Conservation (phyloP, 2,888 invertebrate genomes). For the Ligdia adustata region DNA sequence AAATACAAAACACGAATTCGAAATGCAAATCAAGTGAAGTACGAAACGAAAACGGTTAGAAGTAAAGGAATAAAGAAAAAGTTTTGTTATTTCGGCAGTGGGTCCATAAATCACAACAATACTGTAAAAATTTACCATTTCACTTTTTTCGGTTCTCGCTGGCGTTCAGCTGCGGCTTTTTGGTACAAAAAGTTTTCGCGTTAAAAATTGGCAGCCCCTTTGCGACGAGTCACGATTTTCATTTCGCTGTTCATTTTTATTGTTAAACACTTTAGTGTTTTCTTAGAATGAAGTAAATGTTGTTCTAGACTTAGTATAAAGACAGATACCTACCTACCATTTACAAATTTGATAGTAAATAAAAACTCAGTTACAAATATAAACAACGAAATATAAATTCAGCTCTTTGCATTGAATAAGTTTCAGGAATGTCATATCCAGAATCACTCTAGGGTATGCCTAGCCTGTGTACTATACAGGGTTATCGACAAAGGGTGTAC, state of each 20-base stretch:
- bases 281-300: too few species aligned
- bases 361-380: too few species aligned
- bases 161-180: slow-evolving; percentile 29
- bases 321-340: too few species aligned
- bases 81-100: slow-evolving; percentile 43
- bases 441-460: too few species aligned
- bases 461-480: too few species aligned
- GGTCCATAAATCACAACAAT: slow-evolving; percentile 62
- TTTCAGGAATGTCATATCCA: too few species aligned
- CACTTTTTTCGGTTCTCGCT: slow-evolving; percentile 28
- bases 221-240: slow-evolving; percentile 47
- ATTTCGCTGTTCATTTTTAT: slow-evolving; percentile 41
- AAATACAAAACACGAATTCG: slow-evolving; percentile 27
- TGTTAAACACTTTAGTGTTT: slow-evolving; percentile 17
- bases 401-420: too few species aligned
- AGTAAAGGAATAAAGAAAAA: slow-evolving; percentile 45
- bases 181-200: slow-evolving; percentile 51
- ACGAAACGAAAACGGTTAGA: slow-evolving; percentile 41
- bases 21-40: slow-evolving; percentile 45
- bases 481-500: too few species aligned
- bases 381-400: too few species aligned
- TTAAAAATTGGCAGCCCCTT: slow-evolving; percentile 61
- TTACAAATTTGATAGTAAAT: too few species aligned
- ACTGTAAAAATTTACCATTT: slow-evolving; percentile 60
- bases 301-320: too few species aligned